Conservation (phyloP, 2,888 invertebrate species). For the Cartodere bifasciata region DNA sequence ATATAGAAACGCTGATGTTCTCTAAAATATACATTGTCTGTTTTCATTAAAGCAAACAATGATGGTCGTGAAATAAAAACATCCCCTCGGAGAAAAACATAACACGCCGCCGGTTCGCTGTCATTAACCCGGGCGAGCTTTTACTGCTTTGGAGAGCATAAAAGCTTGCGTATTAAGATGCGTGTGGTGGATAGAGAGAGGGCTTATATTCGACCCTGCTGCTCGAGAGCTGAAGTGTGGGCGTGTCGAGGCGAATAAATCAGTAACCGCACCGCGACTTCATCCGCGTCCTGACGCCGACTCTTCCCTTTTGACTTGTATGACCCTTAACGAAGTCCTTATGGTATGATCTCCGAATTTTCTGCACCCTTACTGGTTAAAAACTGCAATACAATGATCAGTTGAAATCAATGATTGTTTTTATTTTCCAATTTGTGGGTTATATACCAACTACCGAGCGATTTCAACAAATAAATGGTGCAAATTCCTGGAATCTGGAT, state of each 20-base stretch:
- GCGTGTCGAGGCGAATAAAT: constrained; percentile 33
- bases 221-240: constrained; percentile 25
- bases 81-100: neutral
- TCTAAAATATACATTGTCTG: too few relatives aligned
- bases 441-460: too few relatives aligned
- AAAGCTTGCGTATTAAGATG: constrained; percentile 3
- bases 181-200: constrained; percentile 5
- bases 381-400: too few relatives aligned
- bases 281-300: neutral
- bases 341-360: too few relatives aligned
- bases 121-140: constrained; percentile 5
- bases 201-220: constrained; percentile 18
- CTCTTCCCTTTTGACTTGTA: constrained; percentile 1
- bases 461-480: too few relatives aligned
- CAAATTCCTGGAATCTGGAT: too few relatives aligned
- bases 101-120: neutral
- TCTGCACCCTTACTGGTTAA: too few relatives aligned
- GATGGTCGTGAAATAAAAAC: constrained; percentile 1
- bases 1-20: too few relatives aligned
- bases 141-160: constrained; percentile 3
- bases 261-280: constrained; percentile 28
- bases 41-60: too few relatives aligned
- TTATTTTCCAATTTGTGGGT: too few relatives aligned
- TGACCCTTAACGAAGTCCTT: too few relatives aligned
- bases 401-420: too few relatives aligned